Conservation (phyloP, 2,113 vertebrate genomes). For the Bubo bubo region DNA sequence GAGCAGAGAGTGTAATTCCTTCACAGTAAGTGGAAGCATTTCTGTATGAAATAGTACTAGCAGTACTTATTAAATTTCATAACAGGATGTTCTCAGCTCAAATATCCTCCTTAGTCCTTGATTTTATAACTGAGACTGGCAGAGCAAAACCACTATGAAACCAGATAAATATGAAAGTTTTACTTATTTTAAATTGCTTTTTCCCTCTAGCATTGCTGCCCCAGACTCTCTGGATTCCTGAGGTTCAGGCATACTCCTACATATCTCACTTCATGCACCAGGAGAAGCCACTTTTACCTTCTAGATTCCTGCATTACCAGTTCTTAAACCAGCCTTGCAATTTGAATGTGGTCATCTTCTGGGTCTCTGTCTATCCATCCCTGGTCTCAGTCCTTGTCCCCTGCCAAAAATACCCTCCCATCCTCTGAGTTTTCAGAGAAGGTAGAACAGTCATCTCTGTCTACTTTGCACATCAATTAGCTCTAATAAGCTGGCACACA, state of each 20-base stretch:
- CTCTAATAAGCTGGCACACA: background rate
- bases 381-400: background rate
- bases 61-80: conserved; percentile 34
- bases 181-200: conserved; percentile 21
- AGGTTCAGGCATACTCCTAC: background rate
- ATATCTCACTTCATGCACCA: background rate
- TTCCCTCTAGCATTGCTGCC: background rate
- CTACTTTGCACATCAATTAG: background rate
- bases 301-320: background rate
- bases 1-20: background rate
- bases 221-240: background rate
- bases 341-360: background rate
- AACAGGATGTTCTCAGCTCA: conserved; percentile 32
- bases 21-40: conserved; percentile 30
- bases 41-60: conserved; percentile 18
- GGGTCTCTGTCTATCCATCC: background rate
- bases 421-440: background rate
- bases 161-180: background rate
- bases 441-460: background rate
- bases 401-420: background rate
- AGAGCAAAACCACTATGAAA: conserved; percentile 1
- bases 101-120: conserved; percentile 14
- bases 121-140: conserved; percentile 11
- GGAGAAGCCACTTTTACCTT: background rate
- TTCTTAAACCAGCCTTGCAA: background rate